These are phyloP conservation scores for Hydraecia micacea DNA, from an alignment of 2,888 invertebrate species.

Conservation along the genomic window DNA sequence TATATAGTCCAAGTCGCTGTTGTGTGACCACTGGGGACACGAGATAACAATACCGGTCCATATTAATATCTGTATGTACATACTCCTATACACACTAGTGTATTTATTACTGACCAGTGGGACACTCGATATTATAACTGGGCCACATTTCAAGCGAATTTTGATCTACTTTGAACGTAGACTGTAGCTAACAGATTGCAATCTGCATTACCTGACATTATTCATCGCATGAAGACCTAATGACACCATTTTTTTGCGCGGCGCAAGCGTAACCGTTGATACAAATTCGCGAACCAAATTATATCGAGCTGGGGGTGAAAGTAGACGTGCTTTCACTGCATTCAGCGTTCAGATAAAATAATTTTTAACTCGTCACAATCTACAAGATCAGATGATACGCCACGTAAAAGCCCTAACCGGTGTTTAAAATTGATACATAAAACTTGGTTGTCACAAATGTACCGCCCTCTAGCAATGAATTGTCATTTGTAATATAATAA, in stretches of 20 bases:
- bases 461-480: constrained; percentile 52
- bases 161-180: constrained; percentile 65
- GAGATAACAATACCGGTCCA: constrained; percentile 65
- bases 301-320: constrained; percentile 79
- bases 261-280: constrained; percentile 79
- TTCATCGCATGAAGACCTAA: constrained; percentile 81
- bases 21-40: constrained; percentile 59
- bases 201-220: constrained; percentile 74
- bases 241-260: constrained; percentile 83
- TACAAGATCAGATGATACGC: constrained; percentile 64
- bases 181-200: constrained; percentile 68
- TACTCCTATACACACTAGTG: constrained; percentile 51
- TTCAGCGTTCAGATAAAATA: constrained; percentile 71
- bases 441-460: constrained; percentile 62
- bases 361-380: constrained; percentile 69
- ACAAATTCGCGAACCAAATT: constrained; percentile 83
- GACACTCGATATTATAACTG: constrained; percentile 50
- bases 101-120: constrained; percentile 54
- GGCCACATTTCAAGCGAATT: constrained; percentile 63
- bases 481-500: constrained; percentile 55
- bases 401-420: constrained; percentile 55
- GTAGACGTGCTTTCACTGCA: constrained; percentile 85
- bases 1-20: constrained; percentile 50
- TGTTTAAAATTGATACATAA: constrained; percentile 58
- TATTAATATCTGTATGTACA: constrained; percentile 45